Evolutionary conservation across 2,888 invertebrate species (phyloP).

Genomic region (Microctonus brassicae): DNA sequence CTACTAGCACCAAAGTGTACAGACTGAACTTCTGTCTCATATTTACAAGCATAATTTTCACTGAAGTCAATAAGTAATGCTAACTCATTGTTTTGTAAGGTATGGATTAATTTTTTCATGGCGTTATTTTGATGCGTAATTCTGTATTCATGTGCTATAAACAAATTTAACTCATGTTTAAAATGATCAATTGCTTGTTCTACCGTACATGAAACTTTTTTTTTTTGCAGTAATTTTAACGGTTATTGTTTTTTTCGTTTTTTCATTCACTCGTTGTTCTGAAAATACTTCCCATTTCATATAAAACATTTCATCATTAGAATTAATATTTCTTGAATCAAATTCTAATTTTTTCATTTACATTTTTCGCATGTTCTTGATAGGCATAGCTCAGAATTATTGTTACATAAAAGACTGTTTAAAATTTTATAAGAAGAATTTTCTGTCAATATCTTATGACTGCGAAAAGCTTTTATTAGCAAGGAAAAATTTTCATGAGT

Average conservation of each 20-base stretch:
- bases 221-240: conserved; percentile 32
- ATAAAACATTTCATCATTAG: conserved; percentile 25
- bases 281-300: conserved; percentile 34
- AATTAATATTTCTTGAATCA: conserved; percentile 10
- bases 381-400: conserved; percentile 32
- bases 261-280: conserved; percentile 30
- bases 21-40: conserved; percentile 39
- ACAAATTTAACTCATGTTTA: conserved; percentile 13
- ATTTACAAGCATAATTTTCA: conserved; percentile 43
- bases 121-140: conserved; percentile 29
- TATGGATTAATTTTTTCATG: conserved; percentile 19
- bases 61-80: conserved; percentile 40
- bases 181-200: conserved; percentile 27
- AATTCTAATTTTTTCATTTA: conserved; percentile 29
- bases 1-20: conserved; percentile 43
- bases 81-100: conserved; percentile 22
- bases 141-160: conserved; percentile 33
- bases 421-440: conserved; percentile 35
- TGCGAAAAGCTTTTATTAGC: conserved; percentile 25
- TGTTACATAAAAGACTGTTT: conserved; percentile 26
- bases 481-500: conserved; percentile 38
- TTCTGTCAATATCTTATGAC: conserved; percentile 28
- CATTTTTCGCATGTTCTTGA: conserved; percentile 32
- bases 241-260: conserved; percentile 38
- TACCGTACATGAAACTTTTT: conserved; percentile 30